phyloP scores from a whole-genome alignment of 1,140 invertebrate species.

The Chrysomallon squamiferum region DNA sequence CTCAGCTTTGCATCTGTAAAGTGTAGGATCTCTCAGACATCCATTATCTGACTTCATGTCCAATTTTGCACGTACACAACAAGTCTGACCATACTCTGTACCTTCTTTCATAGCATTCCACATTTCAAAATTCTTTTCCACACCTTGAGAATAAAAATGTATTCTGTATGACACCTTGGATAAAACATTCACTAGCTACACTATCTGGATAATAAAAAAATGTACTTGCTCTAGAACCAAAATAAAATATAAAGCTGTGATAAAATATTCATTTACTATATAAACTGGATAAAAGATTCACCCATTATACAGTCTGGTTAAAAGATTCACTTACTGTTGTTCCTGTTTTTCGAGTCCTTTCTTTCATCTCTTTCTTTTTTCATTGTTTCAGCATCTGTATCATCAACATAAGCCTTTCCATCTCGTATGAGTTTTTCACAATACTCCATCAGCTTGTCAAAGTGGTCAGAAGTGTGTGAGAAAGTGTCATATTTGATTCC shows the following conservation, averaged over 20 bases:
- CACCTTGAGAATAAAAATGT: slow-evolving; percentile 67
- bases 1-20: slow-evolving; percentile 98
- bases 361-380: slow-evolving; percentile 92
- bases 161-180: not conserved
- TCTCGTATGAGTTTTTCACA: slow-evolving; percentile 90
- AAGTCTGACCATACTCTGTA: slow-evolving; percentile 78
- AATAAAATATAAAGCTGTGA: too few relatives aligned
- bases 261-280: too few relatives aligned
- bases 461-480: slow-evolving; percentile 96
- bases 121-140: slow-evolving; percentile 84
- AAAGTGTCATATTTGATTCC: slow-evolving; percentile 92
- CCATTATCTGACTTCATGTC: slow-evolving; percentile 97
- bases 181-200: too few relatives aligned
- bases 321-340: slow-evolving; percentile 51
- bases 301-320: too few relatives aligned
- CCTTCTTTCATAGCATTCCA: slow-evolving; percentile 98
- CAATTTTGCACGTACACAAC: slow-evolving; percentile 96
- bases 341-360: slow-evolving; percentile 73
- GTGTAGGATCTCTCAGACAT: slow-evolving; percentile 98
- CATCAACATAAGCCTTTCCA: slow-evolving; percentile 94
- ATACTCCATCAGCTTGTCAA: slow-evolving; percentile 86
- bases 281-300: too few relatives aligned
- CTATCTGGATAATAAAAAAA: too few relatives aligned
- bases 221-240: too few relatives aligned
- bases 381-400: slow-evolving; percentile 94